Evolutionary conservation across 2,113 vertebrate species (phyloP).

Genomic region (Neopipo cinnamomea): DNA sequence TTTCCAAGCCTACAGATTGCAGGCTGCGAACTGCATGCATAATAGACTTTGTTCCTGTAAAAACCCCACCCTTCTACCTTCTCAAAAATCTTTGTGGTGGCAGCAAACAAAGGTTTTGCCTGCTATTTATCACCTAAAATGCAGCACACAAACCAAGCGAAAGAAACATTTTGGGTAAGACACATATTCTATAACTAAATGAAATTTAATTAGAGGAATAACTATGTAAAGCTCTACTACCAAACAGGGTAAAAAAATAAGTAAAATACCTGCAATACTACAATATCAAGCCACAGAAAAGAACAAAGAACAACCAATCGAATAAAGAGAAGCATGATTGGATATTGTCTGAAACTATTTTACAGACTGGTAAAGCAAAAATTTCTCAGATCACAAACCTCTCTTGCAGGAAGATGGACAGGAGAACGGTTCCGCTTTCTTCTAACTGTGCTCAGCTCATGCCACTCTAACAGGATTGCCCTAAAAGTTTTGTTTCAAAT

Average conservation of each 20-base stretch:
- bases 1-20: neutral
- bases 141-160: neutral
- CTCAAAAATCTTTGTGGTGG: neutral
- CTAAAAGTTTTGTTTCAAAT: constrained; percentile 24
- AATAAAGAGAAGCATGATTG: neutral
- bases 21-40: neutral
- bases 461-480: neutral
- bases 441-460: neutral
- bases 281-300: neutral
- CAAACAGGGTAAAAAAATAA: neutral
- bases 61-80: neutral
- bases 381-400: constrained; percentile 11
- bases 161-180: neutral
- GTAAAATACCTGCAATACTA: neutral
- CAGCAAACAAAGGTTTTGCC: neutral
- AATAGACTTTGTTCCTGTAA: neutral
- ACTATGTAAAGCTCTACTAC: neutral
- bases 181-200: neutral
- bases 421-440: neutral
- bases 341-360: neutral
- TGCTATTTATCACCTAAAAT: neutral
- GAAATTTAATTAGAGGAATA: neutral
- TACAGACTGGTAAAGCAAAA: neutral
- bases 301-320: neutral
- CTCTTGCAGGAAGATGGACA: neutral